Base-by-base conservation (phyloP, 2,113 vertebrate genomes). In the Myotis brandtii region DNA sequence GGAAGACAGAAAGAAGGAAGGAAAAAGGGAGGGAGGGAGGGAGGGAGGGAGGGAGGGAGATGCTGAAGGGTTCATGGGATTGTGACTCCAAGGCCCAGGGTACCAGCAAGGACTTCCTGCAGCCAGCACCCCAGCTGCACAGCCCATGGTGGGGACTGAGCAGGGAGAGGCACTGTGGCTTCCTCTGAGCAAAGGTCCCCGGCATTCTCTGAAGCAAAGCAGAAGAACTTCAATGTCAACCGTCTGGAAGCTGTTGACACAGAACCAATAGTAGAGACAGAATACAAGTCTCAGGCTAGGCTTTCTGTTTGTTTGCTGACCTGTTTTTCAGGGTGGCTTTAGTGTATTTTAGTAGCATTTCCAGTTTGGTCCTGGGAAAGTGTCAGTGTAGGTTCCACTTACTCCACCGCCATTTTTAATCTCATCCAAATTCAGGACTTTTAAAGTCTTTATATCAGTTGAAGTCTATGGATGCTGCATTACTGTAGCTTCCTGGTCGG, bases 41-140 rank as follows among this genome's bases (percentile, higher is more conserved):
- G 3, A 20, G n/a, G 30, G 2, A 16, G 30, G 32, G 8, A 20
- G 7, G 17, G 1, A 18, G 32, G 1, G 1, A 8, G 54, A 30
- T 21, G 12, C 72, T 46, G 46, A 25, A 75, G 25, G 8, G 46
- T 8, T 59, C 20, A 11, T 9, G 8, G 10, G 30, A 50, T 7
- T 18, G 27, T 0, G 34, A 25, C 25, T 56, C 54, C 64, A 40
- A 76, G 48, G 32, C 30, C 7, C 8, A 59, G 69, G 37, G 40
- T 18, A 37, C 9, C 84, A 52, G 46, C 67, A 14, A 52, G 43
- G n/a, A 66, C 62, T 43, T 52, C 43, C 9, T 27, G 5, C 9
- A 13, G 0, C 37, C 64, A 37, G 40, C 4, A 14, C 11, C 25
- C 14, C 23, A 6, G 32, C 34, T 13, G 4, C 21, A 12, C 5